phyloP scores from a whole-genome alignment of 2,113 vertebrate species.

The Machaerirhynchus nigripectus region DNA sequence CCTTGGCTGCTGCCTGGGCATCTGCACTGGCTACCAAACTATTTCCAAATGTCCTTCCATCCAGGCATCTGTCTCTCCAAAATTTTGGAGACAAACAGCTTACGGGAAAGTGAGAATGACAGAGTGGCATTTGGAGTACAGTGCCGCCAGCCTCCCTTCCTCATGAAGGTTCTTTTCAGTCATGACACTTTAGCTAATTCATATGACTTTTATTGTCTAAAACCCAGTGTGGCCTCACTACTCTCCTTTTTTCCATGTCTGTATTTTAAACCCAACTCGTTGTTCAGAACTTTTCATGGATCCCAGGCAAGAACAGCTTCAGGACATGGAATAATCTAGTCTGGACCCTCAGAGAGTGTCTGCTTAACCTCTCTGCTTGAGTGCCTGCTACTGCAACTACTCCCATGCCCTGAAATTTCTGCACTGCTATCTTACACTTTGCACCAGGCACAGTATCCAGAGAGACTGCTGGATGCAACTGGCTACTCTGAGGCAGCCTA shows the following conservation, averaged over 20 bases:
- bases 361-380: neutral
- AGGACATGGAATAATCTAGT: neutral
- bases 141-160: neutral
- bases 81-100: neutral
- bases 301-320: neutral
- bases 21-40: neutral
- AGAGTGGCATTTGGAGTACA: neutral
- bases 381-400: neutral
- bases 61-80: neutral
- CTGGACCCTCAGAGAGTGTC: neutral
- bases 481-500: neutral
- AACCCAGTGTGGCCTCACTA: neutral
- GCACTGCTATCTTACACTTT: neutral
- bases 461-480: neutral
- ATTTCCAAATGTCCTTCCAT: neutral
- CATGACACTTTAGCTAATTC: neutral
- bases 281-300: neutral
- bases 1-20: neutral
- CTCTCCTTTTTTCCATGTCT: neutral
- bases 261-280: neutral
- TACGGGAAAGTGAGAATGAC: neutral
- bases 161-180: neutral
- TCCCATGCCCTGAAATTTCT: neutral
- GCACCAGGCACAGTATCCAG: neutral
- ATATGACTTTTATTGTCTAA: neutral